A percentile compares a stretch with the other conserved stretches of the same genome.
Conservation (phyloP, 2,888 invertebrate genomes). For the Cenopis cana region DNA sequence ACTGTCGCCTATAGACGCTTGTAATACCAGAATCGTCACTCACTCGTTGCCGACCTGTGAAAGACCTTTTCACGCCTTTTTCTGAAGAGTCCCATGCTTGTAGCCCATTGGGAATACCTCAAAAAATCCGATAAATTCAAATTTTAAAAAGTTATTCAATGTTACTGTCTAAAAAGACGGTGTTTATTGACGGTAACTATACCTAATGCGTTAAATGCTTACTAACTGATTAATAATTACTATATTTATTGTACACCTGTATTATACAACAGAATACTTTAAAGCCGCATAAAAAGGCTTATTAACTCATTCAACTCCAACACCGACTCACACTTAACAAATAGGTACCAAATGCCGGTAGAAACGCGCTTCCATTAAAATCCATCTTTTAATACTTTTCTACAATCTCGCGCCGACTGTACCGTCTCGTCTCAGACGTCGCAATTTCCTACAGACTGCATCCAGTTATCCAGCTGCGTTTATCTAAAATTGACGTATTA, state of each 20-base stretch:
- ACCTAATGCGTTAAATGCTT: no score
- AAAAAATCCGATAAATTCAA: neutral
- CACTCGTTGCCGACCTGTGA: no score
- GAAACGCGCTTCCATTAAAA: slow-evolving; percentile 6
- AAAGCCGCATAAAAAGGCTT: neutral
- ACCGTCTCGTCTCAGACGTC: slow-evolving; percentile 56
- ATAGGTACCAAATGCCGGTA: neutral
- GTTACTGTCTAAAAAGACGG: no score
- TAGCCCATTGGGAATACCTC: no score
- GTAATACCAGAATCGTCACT: no score
- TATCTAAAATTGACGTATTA: slow-evolving; percentile 37
- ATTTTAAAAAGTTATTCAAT: no score
- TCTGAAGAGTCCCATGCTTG: no score
- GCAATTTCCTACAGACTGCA: slow-evolving; percentile 66
- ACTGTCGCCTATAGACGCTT: no score
- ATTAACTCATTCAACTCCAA: neutral
- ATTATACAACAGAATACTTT: neutral
- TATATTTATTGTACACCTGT: no score
- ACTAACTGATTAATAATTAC: no score
- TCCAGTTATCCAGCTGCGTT: slow-evolving; percentile 51
- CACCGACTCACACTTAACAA: slow-evolving; percentile 1
- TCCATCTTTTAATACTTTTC: slow-evolving; percentile 3
- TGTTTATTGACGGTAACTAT: neutral
- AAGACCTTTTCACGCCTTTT: no score
- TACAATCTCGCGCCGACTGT: slow-evolving; percentile 41